Conservation (phyloP, 2,797 vertebrate genomes). For the Semaprochilodus insignis region DNA sequence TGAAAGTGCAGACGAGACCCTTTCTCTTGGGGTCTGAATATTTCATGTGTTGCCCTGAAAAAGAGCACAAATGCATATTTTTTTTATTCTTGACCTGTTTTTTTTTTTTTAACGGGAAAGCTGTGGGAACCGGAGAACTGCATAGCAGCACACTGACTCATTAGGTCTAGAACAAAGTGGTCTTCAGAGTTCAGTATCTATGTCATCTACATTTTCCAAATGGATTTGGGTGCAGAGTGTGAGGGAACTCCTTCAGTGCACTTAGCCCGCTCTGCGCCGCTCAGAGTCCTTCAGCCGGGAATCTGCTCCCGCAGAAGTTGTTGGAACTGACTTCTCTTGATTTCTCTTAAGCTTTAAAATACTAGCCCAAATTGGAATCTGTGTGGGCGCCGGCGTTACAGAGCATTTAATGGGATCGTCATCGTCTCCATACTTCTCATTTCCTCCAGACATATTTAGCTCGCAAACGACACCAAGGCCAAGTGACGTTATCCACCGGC, state of each 20-base stretch:
- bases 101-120: slow-evolving; percentile 33
- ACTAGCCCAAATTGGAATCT: not conserved
- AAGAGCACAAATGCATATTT: slow-evolving; percentile 14
- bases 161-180: not conserved
- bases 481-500: not conserved
- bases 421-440: not conserved
- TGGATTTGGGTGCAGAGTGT: too few relatives aligned
- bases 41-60: slow-evolving; percentile 72
- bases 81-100: slow-evolving; percentile 56
- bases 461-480: too few relatives aligned
- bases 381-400: too few relatives aligned
- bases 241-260: not conserved
- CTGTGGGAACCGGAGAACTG: not conserved
- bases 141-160: slow-evolving; percentile 20
- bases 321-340: not conserved
- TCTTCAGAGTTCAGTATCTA: not conserved
- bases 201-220: not conserved
- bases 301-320: not conserved
- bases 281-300: not conserved
- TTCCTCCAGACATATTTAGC: not conserved
- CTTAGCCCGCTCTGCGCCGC: not conserved
- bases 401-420: not conserved
- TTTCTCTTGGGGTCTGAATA: slow-evolving; percentile 73
- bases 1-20: slow-evolving; percentile 58
- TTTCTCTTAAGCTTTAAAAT: not conserved